A percentile compares a stretch with the other conserved stretches of the same genome.
These are phyloP conservation scores for Nomada fucata DNA, from an alignment of 2,888 invertebrate genomes.

Conservation along the genomic window DNA sequence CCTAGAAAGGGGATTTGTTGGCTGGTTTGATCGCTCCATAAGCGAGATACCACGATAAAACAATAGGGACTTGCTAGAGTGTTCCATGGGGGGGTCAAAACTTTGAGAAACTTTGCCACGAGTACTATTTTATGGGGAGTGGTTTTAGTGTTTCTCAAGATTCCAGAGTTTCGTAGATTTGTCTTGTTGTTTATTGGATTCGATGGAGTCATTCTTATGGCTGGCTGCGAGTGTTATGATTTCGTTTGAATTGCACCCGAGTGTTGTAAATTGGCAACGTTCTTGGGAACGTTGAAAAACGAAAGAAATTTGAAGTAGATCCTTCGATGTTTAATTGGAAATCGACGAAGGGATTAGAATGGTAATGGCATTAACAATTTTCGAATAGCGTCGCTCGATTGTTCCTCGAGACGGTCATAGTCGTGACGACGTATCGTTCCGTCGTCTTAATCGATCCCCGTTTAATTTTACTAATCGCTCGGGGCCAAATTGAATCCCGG, in stretches of 20 bases:
- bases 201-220: neutral
- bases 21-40: conserved; percentile 71
- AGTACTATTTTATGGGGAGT: neutral
- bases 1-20: conserved; percentile 59
- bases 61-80: conserved; percentile 52
- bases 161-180: neutral
- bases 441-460: neutral
- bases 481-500: conserved; percentile 12
- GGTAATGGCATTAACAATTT: too few relatives aligned
- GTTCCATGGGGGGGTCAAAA: neutral
- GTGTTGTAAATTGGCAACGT: too few relatives aligned
- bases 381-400: neutral
- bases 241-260: too few relatives aligned
- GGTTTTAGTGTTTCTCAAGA: neutral
- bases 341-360: too few relatives aligned
- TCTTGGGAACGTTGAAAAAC: too few relatives aligned
- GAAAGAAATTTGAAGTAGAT: too few relatives aligned
- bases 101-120: neutral
- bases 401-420: neutral
- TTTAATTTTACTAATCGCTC: conserved; percentile 11
- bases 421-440: neutral
- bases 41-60: conserved; percentile 66
- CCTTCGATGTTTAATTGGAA: too few relatives aligned
- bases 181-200: too few relatives aligned
- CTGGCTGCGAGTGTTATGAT: too few relatives aligned